A percentile compares a stretch with the other conserved stretches of the same genome.
Conservation (phyloP, 1,140 invertebrate species). For the Chelonus insularis region DNA sequence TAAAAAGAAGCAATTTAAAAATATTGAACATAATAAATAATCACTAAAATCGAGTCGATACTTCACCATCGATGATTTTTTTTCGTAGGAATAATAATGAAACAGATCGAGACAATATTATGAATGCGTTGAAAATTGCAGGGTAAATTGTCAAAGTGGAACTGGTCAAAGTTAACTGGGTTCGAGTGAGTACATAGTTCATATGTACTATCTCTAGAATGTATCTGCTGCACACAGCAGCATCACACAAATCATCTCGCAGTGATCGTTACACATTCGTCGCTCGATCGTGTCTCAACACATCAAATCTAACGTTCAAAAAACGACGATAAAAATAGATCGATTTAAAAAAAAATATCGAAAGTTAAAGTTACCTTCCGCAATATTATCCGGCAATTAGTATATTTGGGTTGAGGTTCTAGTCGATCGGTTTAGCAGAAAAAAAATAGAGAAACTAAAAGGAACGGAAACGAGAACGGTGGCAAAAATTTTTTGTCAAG, state of each 20-base stretch:
- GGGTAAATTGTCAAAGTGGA: constrained; percentile 26
- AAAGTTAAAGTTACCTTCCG: too few species aligned
- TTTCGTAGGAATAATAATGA: background rate
- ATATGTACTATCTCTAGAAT: constrained; percentile 15
- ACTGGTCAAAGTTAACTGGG: constrained; percentile 26
- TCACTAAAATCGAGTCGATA: too few species aligned
- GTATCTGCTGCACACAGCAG: constrained; percentile 16
- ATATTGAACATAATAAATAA: too few species aligned
- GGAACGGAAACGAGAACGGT: background rate
- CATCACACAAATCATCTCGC: constrained; percentile 5
- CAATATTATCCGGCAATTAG: too few species aligned
- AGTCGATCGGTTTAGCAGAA: too few species aligned
- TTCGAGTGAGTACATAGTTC: constrained; percentile 20
- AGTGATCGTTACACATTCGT: constrained; percentile 19
- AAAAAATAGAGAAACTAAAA: too few species aligned
- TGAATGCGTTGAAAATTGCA: constrained; percentile 14
- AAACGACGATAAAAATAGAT: background rate
- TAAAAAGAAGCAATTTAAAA: too few species aligned
- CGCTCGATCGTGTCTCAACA: background rate
- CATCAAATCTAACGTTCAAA: background rate
- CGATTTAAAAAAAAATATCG: too few species aligned
- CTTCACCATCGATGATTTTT: too few species aligned
- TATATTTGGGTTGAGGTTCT: too few species aligned
- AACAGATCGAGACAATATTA: background rate
- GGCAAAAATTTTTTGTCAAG: constrained; percentile 21